These are phyloP conservation scores for Acropora yongei DNA, from an alignment of 64 coral and sea anemone species.

Conservation along the genomic window DNA sequence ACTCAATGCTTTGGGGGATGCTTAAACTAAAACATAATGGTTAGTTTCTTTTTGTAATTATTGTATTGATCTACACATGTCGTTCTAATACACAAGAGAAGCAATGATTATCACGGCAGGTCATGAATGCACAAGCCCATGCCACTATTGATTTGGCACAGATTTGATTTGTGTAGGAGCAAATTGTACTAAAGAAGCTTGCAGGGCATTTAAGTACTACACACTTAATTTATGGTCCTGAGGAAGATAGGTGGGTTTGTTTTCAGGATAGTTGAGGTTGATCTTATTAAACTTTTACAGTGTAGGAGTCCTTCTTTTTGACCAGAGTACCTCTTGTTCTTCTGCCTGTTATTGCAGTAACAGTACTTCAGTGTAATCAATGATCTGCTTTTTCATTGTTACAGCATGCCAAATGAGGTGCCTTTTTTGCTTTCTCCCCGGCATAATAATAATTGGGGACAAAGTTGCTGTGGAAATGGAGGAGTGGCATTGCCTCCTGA, in stretches of 20 bases:
- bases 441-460: slow-evolving; percentile 63
- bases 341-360: not conserved
- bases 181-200: not conserved
- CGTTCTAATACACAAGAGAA: too few species aligned
- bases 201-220: too few species aligned
- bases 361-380: not conserved
- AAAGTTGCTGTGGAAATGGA: slow-evolving; percentile 17
- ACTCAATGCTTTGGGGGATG: slow-evolving; percentile 46
- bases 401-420: slow-evolving; percentile 70
- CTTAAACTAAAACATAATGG: slow-evolving; percentile 59
- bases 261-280: too few species aligned
- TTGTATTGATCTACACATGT: too few species aligned
- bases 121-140: not conserved
- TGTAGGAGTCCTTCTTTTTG: too few species aligned
- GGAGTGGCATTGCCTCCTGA: slow-evolving; percentile 54
- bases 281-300: too few species aligned
- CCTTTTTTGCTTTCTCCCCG: slow-evolving; percentile 69
- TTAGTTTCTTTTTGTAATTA: not conserved
- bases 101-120: too few species aligned
- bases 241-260: too few species aligned
- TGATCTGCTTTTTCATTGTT: slow-evolving; percentile 6
- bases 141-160: not conserved
- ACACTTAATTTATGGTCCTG: too few species aligned
- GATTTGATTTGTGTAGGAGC: not conserved
- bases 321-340: too few species aligned